phyloP scores from a whole-genome alignment of 2,113 vertebrate genomes.

The Cyanoramphus novaezelandiae region DNA sequence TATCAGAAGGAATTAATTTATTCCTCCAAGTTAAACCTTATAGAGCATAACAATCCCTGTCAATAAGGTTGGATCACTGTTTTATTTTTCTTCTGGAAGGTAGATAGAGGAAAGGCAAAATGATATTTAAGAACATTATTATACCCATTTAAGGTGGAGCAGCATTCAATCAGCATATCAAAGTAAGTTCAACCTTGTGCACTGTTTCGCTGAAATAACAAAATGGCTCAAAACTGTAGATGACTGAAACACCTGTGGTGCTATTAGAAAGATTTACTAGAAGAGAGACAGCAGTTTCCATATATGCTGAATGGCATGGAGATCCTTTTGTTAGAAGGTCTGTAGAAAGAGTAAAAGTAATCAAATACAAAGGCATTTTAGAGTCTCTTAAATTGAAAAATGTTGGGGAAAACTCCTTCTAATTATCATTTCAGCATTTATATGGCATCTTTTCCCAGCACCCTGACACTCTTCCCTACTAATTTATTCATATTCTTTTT shows the following conservation, averaged over 20 bases:
- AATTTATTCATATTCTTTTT: not conserved
- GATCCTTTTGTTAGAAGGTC: not conserved
- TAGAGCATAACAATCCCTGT: not conserved
- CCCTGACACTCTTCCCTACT: not conserved
- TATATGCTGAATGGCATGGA: not conserved
- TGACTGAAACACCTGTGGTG: not conserved
- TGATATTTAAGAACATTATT: not conserved
- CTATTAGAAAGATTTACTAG: not conserved
- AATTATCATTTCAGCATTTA: not conserved
- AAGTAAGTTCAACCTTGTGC: not conserved
- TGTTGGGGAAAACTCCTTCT: not conserved
- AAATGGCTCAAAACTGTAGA: not conserved
- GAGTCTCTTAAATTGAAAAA: not conserved
- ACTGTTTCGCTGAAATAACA: not conserved
- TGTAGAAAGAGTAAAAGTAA: not conserved
- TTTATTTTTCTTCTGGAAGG: not conserved
- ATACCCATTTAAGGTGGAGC: not conserved
- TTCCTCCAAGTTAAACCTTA: not conserved
- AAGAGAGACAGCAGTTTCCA: not conserved
- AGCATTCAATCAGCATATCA: not conserved
- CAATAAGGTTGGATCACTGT: not conserved
- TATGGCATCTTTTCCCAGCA: not conserved
- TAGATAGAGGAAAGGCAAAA: not conserved
- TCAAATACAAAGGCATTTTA: not conserved
- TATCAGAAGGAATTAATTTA: not conserved